Conservation (phyloP, 1,140 invertebrate genomes). For the Zaprionus ornatus region DNA sequence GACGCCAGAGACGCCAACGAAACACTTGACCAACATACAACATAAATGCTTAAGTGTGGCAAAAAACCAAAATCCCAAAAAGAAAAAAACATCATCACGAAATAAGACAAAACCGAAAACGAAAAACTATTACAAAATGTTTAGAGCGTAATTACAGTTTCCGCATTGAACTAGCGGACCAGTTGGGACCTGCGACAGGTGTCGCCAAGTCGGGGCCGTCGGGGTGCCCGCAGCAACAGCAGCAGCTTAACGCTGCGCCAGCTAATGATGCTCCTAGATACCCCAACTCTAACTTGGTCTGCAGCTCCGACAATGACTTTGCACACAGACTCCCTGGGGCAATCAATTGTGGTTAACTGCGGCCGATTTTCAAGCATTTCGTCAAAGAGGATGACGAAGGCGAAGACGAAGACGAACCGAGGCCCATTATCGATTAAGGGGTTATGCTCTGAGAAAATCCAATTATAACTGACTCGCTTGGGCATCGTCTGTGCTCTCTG, state of each 20-base stretch:
- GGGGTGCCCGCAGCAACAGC: not conserved
- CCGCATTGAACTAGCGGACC: slow-evolving; percentile 56
- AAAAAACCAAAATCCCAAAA: slow-evolving; percentile 27
- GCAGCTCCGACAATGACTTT: slow-evolving; percentile 48
- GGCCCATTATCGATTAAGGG: slow-evolving; percentile 74
- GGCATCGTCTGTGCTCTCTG: not conserved
- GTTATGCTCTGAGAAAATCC: slow-evolving; percentile 66
- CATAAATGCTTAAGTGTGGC: slow-evolving; percentile 63
- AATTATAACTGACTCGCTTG: slow-evolving; percentile 53
- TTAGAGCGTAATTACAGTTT: slow-evolving; percentile 79
- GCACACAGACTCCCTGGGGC: slow-evolving; percentile 13
- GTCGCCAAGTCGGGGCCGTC: slow-evolving; percentile 35
- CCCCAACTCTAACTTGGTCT: not conserved
- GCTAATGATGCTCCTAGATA: slow-evolving; percentile 41
- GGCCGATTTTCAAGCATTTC: slow-evolving; percentile 57
- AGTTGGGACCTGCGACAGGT: slow-evolving; percentile 13
- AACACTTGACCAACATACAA: slow-evolving; percentile 79
- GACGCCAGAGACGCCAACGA: slow-evolving; percentile 19
- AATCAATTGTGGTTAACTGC: slow-evolving; percentile 34
- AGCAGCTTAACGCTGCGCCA: not conserved
- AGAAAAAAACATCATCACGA: slow-evolving; percentile 50
- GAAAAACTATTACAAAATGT: slow-evolving; percentile 76
- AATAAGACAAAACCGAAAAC: slow-evolving; percentile 31
- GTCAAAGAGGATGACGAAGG: slow-evolving; percentile 44
- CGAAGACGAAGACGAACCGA: slow-evolving; percentile 2